Conservation (phyloP, 2,888 invertebrate species). For the Pharmacophagus antenor region DNA sequence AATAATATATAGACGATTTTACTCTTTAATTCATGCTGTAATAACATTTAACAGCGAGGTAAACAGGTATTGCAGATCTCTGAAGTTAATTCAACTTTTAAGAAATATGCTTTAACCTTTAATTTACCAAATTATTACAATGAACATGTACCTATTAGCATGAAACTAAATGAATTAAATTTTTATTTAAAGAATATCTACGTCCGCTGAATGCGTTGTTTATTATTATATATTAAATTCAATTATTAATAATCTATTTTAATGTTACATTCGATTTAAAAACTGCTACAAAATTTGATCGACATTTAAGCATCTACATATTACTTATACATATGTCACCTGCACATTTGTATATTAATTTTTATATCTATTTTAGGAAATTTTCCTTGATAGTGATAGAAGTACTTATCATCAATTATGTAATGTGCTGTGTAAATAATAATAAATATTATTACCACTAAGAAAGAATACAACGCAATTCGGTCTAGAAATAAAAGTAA, state of each 20-base stretch:
- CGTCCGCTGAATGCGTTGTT: not conserved
- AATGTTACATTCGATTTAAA: no score
- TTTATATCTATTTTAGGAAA: no score
- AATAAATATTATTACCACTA: not conserved
- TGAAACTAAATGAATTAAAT: not conserved
- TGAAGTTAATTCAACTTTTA: not conserved
- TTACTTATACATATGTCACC: no score
- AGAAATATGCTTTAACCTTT: not conserved
- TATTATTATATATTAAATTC: not conserved
- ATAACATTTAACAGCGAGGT: slow-evolving; percentile 3
- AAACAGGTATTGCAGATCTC: not conserved
- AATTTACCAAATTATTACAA: not conserved
- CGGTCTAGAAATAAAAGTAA: not conserved
- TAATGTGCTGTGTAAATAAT: not conserved
- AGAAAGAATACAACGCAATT: not conserved
- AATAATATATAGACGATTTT: no score
- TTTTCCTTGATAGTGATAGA: no score
- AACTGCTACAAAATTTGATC: no score
- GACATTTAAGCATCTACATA: no score
- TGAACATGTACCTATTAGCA: not conserved
- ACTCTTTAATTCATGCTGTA: not conserved
- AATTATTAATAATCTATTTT: slow-evolving; percentile 1
- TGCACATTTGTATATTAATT: no score
- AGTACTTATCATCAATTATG: not conserved
- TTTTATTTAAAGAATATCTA: not conserved